Evolutionary conservation across 2,797 vertebrate species (phyloP).

Genomic region (Linurgus olivaceus): DNA sequence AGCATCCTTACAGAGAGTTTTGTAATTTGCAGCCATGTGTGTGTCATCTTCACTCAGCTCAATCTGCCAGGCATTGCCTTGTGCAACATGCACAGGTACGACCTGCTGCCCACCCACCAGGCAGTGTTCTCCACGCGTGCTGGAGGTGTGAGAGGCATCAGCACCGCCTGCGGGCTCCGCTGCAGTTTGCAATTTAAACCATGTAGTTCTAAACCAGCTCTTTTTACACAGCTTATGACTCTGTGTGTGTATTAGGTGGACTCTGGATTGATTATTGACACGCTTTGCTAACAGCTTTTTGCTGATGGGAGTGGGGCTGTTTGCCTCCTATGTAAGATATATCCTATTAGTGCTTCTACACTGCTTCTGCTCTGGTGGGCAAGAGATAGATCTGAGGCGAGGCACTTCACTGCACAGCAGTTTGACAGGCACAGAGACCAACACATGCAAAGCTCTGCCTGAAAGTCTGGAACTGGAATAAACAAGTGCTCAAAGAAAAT

Average conservation of each 20-base stretch:
- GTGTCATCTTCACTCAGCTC: neutral
- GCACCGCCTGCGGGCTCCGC: rapidly evolving
- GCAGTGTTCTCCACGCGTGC: rapidly evolving
- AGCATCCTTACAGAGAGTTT: neutral
- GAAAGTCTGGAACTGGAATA: neutral
- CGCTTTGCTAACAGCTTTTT: neutral
- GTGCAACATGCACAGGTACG: rapidly evolving
- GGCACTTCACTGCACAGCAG: neutral
- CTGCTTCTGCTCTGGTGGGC: neutral
- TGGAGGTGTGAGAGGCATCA: neutral
- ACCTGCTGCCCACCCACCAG: neutral
- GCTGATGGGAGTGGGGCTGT: neutral
- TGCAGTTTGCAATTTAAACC: neutral
- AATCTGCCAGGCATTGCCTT: neutral
- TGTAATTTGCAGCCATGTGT: neutral
- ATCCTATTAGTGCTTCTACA: neutral
- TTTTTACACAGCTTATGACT: neutral
- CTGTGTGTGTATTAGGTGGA: neutral
- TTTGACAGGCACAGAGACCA: neutral
- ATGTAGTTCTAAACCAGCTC: neutral
- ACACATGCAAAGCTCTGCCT: neutral
- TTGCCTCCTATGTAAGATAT: neutral
- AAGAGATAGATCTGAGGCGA: neutral
- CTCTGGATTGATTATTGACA: neutral
- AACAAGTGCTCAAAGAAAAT: neutral